These are phyloP conservation scores for Agonum fuliginosum DNA, from an alignment of 2,888 invertebrate species.

Conservation along the genomic window DNA sequence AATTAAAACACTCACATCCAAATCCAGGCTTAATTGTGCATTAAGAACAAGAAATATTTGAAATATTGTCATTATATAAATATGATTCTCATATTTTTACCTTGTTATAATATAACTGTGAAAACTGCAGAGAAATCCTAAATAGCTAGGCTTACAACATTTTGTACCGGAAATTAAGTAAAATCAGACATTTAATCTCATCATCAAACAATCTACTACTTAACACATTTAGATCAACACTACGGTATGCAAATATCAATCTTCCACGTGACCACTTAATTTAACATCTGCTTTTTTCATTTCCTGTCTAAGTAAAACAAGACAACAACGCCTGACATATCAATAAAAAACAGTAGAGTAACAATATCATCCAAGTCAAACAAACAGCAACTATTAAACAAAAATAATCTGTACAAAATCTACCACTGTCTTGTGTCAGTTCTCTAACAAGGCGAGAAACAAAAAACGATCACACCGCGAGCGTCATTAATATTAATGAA, in stretches of 20 bases:
- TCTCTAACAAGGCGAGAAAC: constrained; percentile 9
- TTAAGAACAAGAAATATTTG: constrained; percentile 37
- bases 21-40: constrained; percentile 28
- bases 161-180: constrained; percentile 23
- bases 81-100: not conserved
- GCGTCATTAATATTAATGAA: constrained; percentile 58
- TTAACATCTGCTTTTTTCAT: constrained; percentile 52
- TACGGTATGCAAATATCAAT: constrained; percentile 33
- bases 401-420: constrained; percentile 39
- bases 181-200: constrained; percentile 30
- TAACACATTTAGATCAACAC: constrained; percentile 32
- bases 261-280: constrained; percentile 28
- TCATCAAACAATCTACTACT: constrained; percentile 18
- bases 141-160: not conserved
- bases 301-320: constrained; percentile 46
- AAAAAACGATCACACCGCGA: constrained; percentile 35
- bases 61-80: constrained; percentile 14
- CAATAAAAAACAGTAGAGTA: constrained; percentile 37
- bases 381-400: constrained; percentile 14
- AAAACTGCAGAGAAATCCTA: not conserved
- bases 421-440: not conserved
- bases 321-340: not conserved
- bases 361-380: constrained; percentile 9
- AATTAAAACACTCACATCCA: constrained; percentile 14
- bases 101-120: constrained; percentile 1